Evolutionary conservation across 2,888 invertebrate species (phyloP), one percentile per base, ranked within the genome.

Genomic region (Synergus japonicus): DNA sequence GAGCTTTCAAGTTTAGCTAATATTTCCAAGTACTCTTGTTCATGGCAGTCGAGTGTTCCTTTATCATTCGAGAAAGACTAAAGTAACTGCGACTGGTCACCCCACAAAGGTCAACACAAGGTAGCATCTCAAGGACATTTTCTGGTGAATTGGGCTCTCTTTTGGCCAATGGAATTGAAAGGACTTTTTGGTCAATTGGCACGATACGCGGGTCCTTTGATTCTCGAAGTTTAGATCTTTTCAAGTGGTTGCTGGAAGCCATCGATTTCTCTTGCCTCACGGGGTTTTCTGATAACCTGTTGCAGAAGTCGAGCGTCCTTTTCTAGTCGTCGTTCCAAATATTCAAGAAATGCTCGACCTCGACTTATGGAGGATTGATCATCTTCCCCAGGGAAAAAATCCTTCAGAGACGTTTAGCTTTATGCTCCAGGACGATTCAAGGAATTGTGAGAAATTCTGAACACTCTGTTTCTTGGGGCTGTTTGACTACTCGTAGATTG

Each of bases 401-500:
- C 22, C 12, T 60, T 60, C 8, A 18, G 12, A 22, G 22, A 60
- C 10, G 22, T 12, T 22, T 22, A 22, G 22, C 9, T 12, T 12
- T 12, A 22, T 5, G 5, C 22, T 60, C 60, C 18, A 22, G 22
- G 60, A 4, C 12, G 22, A 18, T 60, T 29, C 4, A 12, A 60
- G 22, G 22, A 22, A 43, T 43, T 67, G 5, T 22, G n/a, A 15
- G 41, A 37, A 73, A 54, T 54, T 73, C 37, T 54, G 54, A 37
- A 73, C 54, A 37, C 37, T 37, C 37, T 8, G 15, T 0, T 49
- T 49, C 46, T 49, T 49, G 15, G 15, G 0, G 8, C 65, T 22
- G 22, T 9, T 22, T 12, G 60, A 73, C 81, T 89, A 91, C 88
- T 92, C 91, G 87, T 90, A 92, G 76, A 92, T 88, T 76, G 88